Percentiles rank a stretch among this genome's conserved stretches.
These are phyloP conservation scores for Formica exsecta DNA, from an alignment of 1,140 invertebrate species.

Conservation along the genomic window DNA sequence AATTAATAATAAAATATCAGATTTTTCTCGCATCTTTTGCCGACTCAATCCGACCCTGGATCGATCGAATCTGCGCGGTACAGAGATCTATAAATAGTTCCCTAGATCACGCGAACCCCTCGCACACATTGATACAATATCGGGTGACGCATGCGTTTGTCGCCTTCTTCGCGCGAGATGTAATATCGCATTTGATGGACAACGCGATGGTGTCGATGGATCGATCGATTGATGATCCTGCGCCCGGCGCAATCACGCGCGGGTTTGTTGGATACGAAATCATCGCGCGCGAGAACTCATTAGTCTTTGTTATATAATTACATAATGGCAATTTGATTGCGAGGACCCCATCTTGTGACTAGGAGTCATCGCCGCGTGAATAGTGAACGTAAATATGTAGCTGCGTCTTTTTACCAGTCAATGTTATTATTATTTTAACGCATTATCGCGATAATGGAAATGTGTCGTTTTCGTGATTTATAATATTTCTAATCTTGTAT, in stretches of 20 bases:
- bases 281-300: constrained; percentile 50
- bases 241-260: constrained; percentile 49
- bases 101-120: constrained; percentile 30
- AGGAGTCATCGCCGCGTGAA: constrained; percentile 34
- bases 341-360: constrained; percentile 38
- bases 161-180: constrained; percentile 35
- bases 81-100: constrained; percentile 57
- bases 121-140: constrained; percentile 8
- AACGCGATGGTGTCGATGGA: constrained; percentile 59
- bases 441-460: not conserved
- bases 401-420: not conserved
- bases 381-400: constrained; percentile 20
- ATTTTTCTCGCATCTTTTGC: not conserved
- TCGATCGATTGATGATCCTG: constrained; percentile 65
- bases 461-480: constrained; percentile 26
- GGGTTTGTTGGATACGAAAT: constrained; percentile 67
- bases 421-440: constrained; percentile 42
- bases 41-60: constrained; percentile 6
- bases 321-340: constrained; percentile 54
- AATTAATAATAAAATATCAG: not conserved
- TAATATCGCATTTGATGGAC: constrained; percentile 50
- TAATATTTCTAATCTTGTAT: not conserved
- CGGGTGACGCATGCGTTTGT: constrained; percentile 43
- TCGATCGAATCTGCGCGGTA: constrained; percentile 29
- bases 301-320: constrained; percentile 65